Percentiles rank a stretch among this genome's conserved stretches.
phyloP scores from a whole-genome alignment of 1,140 invertebrate genomes.

The Bicyclus anynana region DNA sequence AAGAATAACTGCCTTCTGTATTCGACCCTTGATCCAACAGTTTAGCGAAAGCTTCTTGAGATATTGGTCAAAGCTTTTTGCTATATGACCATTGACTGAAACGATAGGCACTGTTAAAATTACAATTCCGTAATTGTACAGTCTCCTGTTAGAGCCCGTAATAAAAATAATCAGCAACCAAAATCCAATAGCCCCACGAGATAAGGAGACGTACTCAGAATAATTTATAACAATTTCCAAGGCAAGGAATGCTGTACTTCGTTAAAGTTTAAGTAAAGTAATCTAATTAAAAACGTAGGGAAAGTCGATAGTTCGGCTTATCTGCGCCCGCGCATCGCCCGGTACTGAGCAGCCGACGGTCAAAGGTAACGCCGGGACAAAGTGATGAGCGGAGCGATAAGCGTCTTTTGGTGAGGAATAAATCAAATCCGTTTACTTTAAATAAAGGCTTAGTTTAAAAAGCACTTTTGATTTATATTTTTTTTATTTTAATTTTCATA shows the following conservation, averaged over 20 bases:
- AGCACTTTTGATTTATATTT: no score
- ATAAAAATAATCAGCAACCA: slow-evolving; percentile 8
- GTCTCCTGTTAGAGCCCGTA: background rate
- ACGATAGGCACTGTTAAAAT: no score
- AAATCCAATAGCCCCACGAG: slow-evolving; percentile 6
- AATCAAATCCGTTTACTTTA: no score
- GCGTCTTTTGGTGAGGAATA: background rate
- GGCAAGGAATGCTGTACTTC: slow-evolving; percentile 22
- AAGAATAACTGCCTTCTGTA: no score
- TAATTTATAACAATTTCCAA: slow-evolving; percentile 22
- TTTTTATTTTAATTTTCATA: no score
- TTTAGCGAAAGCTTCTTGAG: no score
- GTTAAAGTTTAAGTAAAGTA: slow-evolving; percentile 38
- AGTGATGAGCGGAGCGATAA: slow-evolving; percentile 27
- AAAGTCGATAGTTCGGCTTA: slow-evolving; percentile 44
- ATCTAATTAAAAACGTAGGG: slow-evolving; percentile 55
- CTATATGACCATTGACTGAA: no score
- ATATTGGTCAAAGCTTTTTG: no score
- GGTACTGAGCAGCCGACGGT: slow-evolving; percentile 41
- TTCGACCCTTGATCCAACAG: no score
- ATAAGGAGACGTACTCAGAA: slow-evolving; percentile 11
- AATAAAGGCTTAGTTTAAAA: no score
- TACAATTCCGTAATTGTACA: background rate
- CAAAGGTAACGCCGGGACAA: slow-evolving; percentile 38
- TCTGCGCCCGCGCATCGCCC: slow-evolving; percentile 44